Evolutionary conservation across 2,797 vertebrate genomes (phyloP), one percentile per base, ranked within the genome.

Genomic region (Spinus pinus): DNA sequence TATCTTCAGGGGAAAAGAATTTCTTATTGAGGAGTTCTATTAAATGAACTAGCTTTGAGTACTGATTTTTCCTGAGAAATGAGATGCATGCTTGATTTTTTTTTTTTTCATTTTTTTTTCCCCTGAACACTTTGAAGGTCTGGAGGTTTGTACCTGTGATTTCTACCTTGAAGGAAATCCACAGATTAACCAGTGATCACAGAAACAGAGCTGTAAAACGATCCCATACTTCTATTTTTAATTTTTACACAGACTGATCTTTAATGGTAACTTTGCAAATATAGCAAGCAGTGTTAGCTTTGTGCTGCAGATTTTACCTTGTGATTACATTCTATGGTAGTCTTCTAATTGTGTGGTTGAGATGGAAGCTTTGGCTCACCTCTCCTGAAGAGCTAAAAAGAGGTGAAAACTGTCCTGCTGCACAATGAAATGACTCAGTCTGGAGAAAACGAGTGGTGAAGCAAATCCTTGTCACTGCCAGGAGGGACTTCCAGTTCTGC

Each of bases 391-490:
- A 96, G 67, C 93, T 94, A 88, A 96, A 94, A 50, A 73, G 88
- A 93, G 69, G 73, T n/a, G 27, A 60, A 27, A 3, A 3, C 30
- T 72, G 3, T 31, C 14, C 51, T 56, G 1, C 13, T 81, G 41
- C 71, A 89, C 81, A 75, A 24, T 79, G 91, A 72, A 35, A 74
- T 89, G 11, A 42, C 62, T 50, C 14, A 51, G 37, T 66, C 69
- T 78, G 90, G 74, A 88, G 93, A 94, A 93, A 72, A 27, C 20
- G 81, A 95, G 12, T 5, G 39, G 44, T 90, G 82, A 88, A 94
- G 90, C 50, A 95, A 96, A 53, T 86, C 85, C 79, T 92, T 95
- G 88, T 72, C 66, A 21, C 30, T 75, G 96, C 82, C 77, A 62
- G 85, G 92, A 89, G 73, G 64, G 75, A 62, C 81, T 94, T 95